These are phyloP conservation scores for Rissa tridactyla DNA, from an alignment of 2,113 vertebrate species.

Conservation along the genomic window DNA sequence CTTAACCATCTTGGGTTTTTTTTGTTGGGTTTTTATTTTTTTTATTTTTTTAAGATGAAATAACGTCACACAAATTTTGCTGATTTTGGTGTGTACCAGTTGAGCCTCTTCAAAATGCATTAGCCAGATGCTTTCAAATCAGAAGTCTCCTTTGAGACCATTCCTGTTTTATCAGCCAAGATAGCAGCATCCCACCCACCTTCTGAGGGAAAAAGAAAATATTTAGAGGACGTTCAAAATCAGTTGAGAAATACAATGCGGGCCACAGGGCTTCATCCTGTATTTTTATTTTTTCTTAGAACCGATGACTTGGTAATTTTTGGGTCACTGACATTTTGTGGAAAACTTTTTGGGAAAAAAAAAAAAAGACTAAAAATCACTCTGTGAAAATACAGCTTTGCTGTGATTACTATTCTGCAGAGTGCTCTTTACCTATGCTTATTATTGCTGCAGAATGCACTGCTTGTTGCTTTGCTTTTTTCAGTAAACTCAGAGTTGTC, in stretches of 20 bases:
- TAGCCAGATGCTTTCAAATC: not conserved
- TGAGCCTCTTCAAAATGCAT: not conserved
- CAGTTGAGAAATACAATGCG: not conserved
- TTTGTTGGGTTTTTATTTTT: not conserved
- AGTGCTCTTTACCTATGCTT: not conserved
- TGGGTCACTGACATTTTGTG: not conserved
- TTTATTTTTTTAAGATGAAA: not conserved
- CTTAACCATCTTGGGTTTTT: not conserved
- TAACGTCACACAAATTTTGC: not conserved
- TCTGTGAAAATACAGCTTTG: not conserved
- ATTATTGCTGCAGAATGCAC: not conserved
- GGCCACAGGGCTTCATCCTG: not conserved
- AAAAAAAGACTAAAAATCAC: not conserved
- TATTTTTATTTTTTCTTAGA: not conserved
- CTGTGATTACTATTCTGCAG: not conserved
- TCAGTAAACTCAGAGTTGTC: not conserved
- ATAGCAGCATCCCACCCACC: not conserved
- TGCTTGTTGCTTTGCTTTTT: not conserved
- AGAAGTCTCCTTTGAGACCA: not conserved
- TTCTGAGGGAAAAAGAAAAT: not conserved
- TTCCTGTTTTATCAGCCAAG: not conserved
- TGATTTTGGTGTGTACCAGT: not conserved
- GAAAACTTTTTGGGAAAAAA: not conserved
- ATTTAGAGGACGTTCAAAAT: not conserved
- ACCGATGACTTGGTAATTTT: not conserved